Evolutionary conservation across 2,888 invertebrate species (phyloP).

Genomic region (Anoplius nigerrimus): DNA sequence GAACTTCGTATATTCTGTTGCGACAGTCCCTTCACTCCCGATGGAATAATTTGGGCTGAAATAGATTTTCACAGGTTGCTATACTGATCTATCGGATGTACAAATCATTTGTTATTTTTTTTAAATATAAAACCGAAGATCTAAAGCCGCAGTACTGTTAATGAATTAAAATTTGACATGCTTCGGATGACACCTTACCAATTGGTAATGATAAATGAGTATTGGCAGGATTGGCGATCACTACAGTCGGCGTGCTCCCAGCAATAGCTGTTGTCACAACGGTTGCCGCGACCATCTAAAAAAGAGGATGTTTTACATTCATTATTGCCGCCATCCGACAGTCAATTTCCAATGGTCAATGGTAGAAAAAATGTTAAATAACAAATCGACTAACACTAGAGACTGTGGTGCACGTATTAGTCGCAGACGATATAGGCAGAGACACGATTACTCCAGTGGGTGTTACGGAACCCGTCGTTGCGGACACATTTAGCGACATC

Average conservation of each 20-base stretch:
- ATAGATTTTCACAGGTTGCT: conserved; percentile 12
- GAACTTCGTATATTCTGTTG: conserved; percentile 71
- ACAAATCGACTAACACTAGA: conserved; percentile 68
- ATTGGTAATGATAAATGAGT: conserved; percentile 74
- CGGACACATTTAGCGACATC: conserved; percentile 84
- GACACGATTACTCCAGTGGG: conserved; percentile 82
- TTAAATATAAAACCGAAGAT: conserved; percentile 1
- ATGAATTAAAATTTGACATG: too few species aligned
- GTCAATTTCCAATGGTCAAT: too few species aligned
- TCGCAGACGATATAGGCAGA: conserved; percentile 78
- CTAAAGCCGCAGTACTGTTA: conserved; percentile 9
- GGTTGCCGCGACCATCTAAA: conserved; percentile 72
- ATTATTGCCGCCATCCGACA: too few species aligned
- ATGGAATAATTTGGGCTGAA: conserved; percentile 73
- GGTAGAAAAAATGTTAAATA: conserved; percentile 32
- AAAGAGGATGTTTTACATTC: conserved; percentile 10
- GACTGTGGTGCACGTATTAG: conserved; percentile 73
- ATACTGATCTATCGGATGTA: not conserved
- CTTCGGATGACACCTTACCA: conserved; percentile 55
- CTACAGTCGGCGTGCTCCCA: conserved; percentile 72
- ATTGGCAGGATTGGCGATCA: conserved; percentile 74
- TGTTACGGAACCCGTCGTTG: conserved; percentile 77
- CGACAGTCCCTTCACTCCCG: conserved; percentile 70
- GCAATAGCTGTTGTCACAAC: conserved; percentile 71
- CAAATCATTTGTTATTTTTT: not conserved